Evolutionary conservation across 1,140 invertebrate genomes (phyloP), one percentile per base, ranked within the genome.

Genomic region (Asobara japonica): DNA sequence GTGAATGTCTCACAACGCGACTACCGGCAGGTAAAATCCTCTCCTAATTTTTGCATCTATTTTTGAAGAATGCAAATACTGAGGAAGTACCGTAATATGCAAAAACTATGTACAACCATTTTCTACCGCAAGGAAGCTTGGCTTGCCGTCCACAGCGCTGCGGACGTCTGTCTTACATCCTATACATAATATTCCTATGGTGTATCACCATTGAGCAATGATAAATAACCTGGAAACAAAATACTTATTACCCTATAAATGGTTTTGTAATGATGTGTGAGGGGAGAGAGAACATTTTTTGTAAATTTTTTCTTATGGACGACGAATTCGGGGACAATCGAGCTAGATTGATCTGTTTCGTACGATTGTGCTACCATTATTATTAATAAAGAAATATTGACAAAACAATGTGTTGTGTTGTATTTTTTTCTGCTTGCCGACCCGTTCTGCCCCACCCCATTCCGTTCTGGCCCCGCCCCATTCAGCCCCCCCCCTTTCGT

Each of bases 161-260:
- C 45, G 66, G 66, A 33, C 45, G 36, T 33, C 29, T 69, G 66
- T 69, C 56, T 68, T 68, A 68, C 60, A 68, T 56, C 27, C 25
- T 69, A 69, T 69, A 69, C 48, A 69, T 69, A 69, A 45, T 67
- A 67, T 67, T 65, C 38, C 41, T 27, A 41, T 3, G 11, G 18
- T 67, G 18, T 48, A 48, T 3, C 7, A 64, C 11, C 38, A 38
- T 38, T 38, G 27, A 65, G 6, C 22, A 36, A 65, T 31, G 27
- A 60, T 60, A 20, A 13, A 13, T 7, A 27, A 61, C n/a, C 0
- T 13, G 27, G n/a, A 61, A 61, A 25, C 25, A 11, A 20, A 33
- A 31, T 64, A 64, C 30, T 64, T 30, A 29, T 64, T 64, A 38
- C 22, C 22, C 11, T 56, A 56, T 56, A 56, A 8, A 56, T 22